Evolutionary conservation across 2,113 vertebrate species (phyloP), one percentile per base, ranked within the genome.

Genomic region (Uropsilus gracilis): DNA sequence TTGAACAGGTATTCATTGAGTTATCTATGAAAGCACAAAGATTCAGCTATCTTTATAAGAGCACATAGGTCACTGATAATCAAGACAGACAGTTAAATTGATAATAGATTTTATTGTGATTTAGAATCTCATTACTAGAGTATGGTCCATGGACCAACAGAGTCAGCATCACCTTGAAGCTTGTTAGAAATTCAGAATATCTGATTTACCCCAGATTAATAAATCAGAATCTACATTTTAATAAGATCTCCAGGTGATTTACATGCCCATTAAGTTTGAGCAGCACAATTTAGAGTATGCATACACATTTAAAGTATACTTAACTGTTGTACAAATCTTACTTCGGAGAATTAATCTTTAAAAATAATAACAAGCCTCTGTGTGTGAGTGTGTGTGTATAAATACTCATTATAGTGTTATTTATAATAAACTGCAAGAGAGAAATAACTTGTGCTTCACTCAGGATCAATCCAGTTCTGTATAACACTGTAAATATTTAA

Each of bases 181-280:
- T 71, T 48, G 57, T 84, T 89, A 48, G 24, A 75, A 75, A 63
- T 39, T 46, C 39, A 89, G 20, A 71, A 76, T 80, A 75, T 89
- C 84, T 69, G 61, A 83, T 28, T 72, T 9, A 30, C 42, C 17
- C n/a, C 46, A 68, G 63, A 93, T 83, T 71, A 39, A 71, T 92
- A 59, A 83, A 71, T 86, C n/a, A 61, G 48, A 76, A 84, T 78
- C 55, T 69, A 46, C 32, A 57, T 37, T 53, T 44, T 86, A 71
- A 72, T 37, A 83, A 86, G 64, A 39, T 68, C 12, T 83, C 5
- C 32, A 66, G 59, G 75, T 96, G 90, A 96, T 94, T 76, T 93
- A 72, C 85, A 63, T 50, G 28, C 53, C 71, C 64, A 57, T 87
- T 86, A 46, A 76, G 6, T 61, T 30, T 28, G 30, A 76, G 75